Conservation (phyloP, 2,888 invertebrate species). For the Lasioglossum malachurum region DNA sequence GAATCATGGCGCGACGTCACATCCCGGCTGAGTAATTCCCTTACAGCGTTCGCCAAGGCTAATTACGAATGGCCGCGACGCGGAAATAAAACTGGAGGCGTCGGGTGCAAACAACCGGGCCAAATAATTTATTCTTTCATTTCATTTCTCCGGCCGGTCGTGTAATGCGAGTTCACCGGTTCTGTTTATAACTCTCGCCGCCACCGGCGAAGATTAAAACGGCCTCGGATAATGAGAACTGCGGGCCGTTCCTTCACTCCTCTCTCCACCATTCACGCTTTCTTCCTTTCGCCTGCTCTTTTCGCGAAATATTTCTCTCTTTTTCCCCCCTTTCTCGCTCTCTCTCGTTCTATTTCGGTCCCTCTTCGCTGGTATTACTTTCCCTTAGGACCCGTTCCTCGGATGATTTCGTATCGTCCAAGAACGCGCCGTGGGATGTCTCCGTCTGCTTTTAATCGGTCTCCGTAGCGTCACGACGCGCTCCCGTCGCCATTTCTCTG, state of each 20-base stretch:
- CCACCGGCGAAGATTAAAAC: slow-evolving; percentile 79
- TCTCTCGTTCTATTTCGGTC: slow-evolving; percentile 24
- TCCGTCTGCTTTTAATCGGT: slow-evolving; percentile 17
- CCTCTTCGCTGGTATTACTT: slow-evolving; percentile 56
- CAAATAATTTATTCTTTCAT: slow-evolving; percentile 79
- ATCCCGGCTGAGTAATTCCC: slow-evolving; percentile 47
- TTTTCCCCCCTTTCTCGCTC: neutral
- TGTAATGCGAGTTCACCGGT: slow-evolving; percentile 54
- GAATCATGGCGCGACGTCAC: slow-evolving; percentile 44
- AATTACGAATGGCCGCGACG: slow-evolving; percentile 55
- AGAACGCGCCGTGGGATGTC: slow-evolving; percentile 24
- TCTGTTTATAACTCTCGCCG: slow-evolving; percentile 74
- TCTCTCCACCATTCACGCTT: slow-evolving; percentile 30
- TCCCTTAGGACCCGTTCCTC: slow-evolving; percentile 44
- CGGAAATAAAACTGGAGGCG: slow-evolving; percentile 56
- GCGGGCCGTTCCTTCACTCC: slow-evolving; percentile 64
- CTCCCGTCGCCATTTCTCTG: neutral
- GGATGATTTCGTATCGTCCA: slow-evolving; percentile 50
- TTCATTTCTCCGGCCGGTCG: slow-evolving; percentile 71
- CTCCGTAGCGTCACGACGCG: slow-evolving; percentile 12
- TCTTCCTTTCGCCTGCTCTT: slow-evolving; percentile 44
- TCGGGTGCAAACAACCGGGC: slow-evolving; percentile 57
- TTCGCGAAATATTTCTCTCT: neutral
- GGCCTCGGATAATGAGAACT: slow-evolving; percentile 79
- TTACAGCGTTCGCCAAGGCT: slow-evolving; percentile 54